Evolutionary conservation across 2,797 vertebrate genomes (phyloP).

Genomic region (Rhabdophis nuchalis): DNA sequence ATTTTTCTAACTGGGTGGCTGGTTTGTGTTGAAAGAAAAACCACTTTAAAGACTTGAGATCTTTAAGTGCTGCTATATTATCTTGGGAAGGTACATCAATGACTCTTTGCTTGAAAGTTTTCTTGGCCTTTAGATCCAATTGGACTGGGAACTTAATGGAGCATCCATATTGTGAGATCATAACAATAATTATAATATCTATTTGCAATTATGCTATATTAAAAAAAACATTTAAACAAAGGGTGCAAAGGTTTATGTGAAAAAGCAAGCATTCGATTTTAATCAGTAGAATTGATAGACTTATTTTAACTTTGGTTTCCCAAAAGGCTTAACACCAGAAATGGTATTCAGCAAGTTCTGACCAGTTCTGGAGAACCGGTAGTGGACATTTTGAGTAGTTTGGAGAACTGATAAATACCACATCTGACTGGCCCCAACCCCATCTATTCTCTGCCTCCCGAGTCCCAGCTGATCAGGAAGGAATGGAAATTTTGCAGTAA

Average conservation of each 20-base stretch:
- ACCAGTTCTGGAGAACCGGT: no score
- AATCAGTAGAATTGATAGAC: neutral
- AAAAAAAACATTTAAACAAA: neutral
- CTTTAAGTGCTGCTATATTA: neutral
- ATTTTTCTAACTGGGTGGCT: neutral
- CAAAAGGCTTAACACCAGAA: neutral
- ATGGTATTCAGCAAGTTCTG: no score
- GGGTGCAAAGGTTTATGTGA: neutral
- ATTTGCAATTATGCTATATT: neutral
- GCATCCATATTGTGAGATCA: neutral
- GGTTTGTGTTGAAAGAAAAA: neutral
- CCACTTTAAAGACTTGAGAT: neutral
- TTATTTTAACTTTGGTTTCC: neutral
- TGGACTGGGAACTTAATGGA: neutral
- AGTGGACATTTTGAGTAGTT: no score
- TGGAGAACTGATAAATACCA: no score
- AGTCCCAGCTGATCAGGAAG: no score
- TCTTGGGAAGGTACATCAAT: neutral
- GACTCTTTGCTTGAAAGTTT: neutral
- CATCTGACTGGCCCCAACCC: no score
- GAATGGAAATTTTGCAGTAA: no score
- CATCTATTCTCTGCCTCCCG: no score
- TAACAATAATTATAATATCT: neutral
- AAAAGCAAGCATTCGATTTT: neutral
- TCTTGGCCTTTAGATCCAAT: neutral